Evolutionary conservation across 2,113 vertebrate genomes (phyloP).

Genomic region (Hipposideros armiger): DNA sequence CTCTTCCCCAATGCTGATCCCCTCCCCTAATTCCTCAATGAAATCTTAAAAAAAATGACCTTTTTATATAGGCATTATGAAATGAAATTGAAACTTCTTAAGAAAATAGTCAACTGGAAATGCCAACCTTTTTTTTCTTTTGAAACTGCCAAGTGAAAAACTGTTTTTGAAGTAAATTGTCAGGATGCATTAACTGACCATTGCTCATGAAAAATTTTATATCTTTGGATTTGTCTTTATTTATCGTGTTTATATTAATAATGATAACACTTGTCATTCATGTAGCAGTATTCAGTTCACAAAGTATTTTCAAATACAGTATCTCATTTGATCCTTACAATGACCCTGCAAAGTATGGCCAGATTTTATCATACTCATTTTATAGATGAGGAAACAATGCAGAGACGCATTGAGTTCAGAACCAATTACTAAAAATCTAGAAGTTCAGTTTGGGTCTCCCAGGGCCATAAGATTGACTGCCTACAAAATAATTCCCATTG

Average conservation of each 20-base stretch:
- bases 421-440: background rate
- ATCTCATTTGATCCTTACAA: background rate
- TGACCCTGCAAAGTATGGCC: background rate
- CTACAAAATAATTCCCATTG: background rate
- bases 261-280: background rate
- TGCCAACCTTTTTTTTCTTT: background rate
- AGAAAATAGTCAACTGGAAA: background rate
- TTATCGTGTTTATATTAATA: background rate
- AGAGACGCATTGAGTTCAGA: background rate
- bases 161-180: background rate
- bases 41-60: too few relatives aligned
- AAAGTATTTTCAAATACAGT: background rate
- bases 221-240: background rate
- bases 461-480: background rate
- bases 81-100: slow-evolving; percentile 42
- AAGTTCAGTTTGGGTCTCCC: background rate
- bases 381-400: background rate
- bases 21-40: too few relatives aligned
- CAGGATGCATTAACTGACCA: background rate
- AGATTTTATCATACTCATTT: background rate
- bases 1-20: too few relatives aligned
- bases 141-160: slow-evolving; percentile 48
- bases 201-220: background rate
- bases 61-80: background rate
- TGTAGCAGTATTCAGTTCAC: background rate